Conservation (phyloP, 1,140 invertebrate genomes). For the Trypoxylus dichotomus region DNA sequence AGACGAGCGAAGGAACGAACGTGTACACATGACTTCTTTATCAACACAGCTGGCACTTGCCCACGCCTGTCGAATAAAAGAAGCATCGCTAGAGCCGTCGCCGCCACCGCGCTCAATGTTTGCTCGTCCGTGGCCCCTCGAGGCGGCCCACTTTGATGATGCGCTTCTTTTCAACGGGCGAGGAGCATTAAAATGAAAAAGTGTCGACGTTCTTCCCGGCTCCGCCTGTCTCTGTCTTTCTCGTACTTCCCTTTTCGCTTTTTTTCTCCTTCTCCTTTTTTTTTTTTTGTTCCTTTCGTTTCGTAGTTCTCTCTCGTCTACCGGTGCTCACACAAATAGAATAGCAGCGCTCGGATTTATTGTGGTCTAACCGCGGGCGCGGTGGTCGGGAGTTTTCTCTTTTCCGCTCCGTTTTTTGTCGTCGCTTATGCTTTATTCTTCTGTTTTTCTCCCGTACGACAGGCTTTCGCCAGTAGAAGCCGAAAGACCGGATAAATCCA, state of each 20-base stretch:
- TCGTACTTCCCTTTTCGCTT: neutral
- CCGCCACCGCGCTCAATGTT: constrained; percentile 28
- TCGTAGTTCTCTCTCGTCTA: constrained; percentile 4
- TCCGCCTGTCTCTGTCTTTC: constrained; percentile 18
- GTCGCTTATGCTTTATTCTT: constrained; percentile 15
- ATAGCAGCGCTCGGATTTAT: constrained; percentile 23
- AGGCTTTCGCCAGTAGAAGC: neutral
- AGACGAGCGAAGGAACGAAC: constrained; percentile 11
- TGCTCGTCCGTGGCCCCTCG: constrained; percentile 25
- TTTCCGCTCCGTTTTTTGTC: constrained; percentile 17
- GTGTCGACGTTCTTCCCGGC: constrained; percentile 26
- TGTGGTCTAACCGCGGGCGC: constrained; percentile 18
- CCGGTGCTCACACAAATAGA: constrained; percentile 22
- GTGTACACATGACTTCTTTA: constrained; percentile 30
- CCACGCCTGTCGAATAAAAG: constrained; percentile 29
- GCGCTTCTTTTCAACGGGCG: constrained; percentile 28
- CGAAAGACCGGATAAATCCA: neutral
- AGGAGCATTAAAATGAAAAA: constrained; percentile 30
- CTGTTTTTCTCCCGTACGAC: constrained; percentile 1
- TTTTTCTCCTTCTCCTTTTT: neutral
- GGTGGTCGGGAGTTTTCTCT: constrained; percentile 22
- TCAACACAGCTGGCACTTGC: constrained; percentile 29
- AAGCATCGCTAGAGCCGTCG: constrained; percentile 22
- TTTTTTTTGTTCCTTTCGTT: constrained; percentile 14
- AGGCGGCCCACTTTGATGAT: constrained; percentile 29